Conservation (phyloP, 2,888 invertebrate genomes). For the Ferrisia virgata region DNA sequence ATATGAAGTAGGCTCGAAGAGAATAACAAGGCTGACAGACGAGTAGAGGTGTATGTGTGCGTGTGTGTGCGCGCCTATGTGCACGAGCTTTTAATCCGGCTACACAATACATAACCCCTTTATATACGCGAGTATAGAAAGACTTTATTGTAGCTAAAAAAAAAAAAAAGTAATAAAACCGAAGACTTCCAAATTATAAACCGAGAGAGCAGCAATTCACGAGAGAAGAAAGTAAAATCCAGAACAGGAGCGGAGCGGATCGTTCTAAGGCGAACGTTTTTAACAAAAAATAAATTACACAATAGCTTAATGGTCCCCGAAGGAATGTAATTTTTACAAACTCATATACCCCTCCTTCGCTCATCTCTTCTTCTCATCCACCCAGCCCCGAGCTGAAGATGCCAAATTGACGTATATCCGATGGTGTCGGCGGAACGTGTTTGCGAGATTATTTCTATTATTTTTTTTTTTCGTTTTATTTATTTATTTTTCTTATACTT, state of each 20-base stretch:
- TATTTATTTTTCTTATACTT: too few relatives aligned
- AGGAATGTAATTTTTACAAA: constrained; percentile 9
- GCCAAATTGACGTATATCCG: not conserved
- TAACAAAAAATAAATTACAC: constrained; percentile 13
- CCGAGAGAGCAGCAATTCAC: not conserved
- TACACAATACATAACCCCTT: not conserved
- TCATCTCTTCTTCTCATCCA: not conserved
- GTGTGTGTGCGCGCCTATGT: not conserved
- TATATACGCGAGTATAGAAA: not conserved
- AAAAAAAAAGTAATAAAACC: constrained; percentile 16
- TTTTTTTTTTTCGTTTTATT: too few relatives aligned
- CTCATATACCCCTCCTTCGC: not conserved
- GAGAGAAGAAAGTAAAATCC: constrained; percentile 9
- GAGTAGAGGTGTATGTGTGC: not conserved
- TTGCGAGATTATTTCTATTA: not conserved
- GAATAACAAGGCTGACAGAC: too few relatives aligned
- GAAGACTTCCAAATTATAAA: constrained; percentile 8
- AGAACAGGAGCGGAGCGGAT: not conserved
- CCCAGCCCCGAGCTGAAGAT: not conserved
- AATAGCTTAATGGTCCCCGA: constrained; percentile 6
- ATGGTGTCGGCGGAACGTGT: not conserved
- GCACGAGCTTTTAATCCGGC: not conserved
- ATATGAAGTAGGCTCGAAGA: not conserved
- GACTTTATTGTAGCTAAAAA: constrained; percentile 12
- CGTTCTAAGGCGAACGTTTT: not conserved